Base-by-base conservation (phyloP, 2,113 vertebrate species). In the Menura novaehollandiae region DNA sequence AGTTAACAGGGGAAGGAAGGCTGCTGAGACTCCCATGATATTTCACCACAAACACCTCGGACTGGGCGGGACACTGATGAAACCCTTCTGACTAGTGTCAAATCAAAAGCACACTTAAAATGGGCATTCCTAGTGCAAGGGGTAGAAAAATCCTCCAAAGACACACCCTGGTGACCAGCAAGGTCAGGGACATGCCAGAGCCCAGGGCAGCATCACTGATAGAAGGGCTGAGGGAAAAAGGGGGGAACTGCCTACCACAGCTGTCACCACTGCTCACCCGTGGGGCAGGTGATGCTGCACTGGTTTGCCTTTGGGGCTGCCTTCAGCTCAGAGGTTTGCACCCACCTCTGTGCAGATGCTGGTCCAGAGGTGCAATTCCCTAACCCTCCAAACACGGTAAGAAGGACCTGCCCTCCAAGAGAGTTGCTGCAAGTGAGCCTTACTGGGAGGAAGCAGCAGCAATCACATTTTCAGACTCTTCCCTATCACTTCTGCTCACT, bases 281-380 rank as follows among this genome's bases (percentile, higher is more conserved):
- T 20, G 52, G 71, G 46, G 55, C 15, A 23, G 37, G 24, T 47
- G 59, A 51, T 7, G 1, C n/a, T 64, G 43, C 0, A 0, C 24
- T 47, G 33, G 51, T 79, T 76, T 72, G 47, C 28, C 33, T 62
- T 56, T 26, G 43, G 60, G 39, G 5, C 72, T 89, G 33, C 63
- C 33, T 69, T 60, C 59, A 69, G 59, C 68, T 68, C 44, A 60
- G 49, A 64, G 27, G 15, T 52, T 60, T 85, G 51, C 43, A 52
- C 24, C 12, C 43, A 74, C 33, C 39, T 71, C 60, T 1, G 0
- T 35, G 14, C 35, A 71, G 51, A 30, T 46, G 56, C 33, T 75
- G 58, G 32, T 83, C 55, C 58, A 83, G 43, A 82, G 30, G 20
- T 49, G 13, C 51, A 72, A 51, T 21, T 72, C 23, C 30, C 27